phyloP scores from a whole-genome alignment of 2,797 vertebrate species.

The Brachymystax lenok region DNA sequence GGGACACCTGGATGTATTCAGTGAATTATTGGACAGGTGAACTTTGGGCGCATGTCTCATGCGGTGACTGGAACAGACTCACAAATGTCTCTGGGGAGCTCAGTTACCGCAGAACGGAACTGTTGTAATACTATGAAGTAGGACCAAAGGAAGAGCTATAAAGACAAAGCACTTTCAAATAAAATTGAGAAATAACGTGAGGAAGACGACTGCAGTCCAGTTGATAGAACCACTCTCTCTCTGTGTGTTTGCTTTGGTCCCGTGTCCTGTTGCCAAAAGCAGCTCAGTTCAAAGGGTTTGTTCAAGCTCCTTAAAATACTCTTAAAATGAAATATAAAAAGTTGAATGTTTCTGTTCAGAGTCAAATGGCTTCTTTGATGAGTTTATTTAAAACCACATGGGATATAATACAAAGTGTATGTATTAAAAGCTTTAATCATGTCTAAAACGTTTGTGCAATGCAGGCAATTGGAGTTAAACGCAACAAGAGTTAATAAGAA shows the following conservation, averaged over 20 bases:
- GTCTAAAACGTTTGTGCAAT: conserved; percentile 31
- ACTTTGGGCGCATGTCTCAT: conserved; percentile 18
- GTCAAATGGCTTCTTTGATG: conserved; percentile 43
- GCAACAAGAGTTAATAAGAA: not conserved
- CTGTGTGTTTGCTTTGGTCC: conserved; percentile 32
- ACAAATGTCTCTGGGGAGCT: conserved; percentile 22
- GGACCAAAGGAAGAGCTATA: conserved; percentile 30
- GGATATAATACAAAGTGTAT: conserved; percentile 27
- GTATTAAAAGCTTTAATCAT: conserved; percentile 40
- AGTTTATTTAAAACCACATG: conserved; percentile 30
- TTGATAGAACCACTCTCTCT: not conserved
- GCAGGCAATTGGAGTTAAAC: conserved; percentile 6
- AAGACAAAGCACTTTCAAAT: conserved; percentile 41
- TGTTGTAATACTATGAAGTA: not conserved
- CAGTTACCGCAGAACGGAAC: conserved; percentile 37
- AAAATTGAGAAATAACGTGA: not conserved
- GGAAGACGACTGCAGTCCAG: conserved; percentile 6
- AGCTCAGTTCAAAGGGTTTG: conserved; percentile 47
- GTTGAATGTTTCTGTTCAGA: conserved; percentile 32
- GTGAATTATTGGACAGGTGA: conserved; percentile 47
- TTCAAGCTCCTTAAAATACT: conserved; percentile 25
- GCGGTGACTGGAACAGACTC: conserved; percentile 37
- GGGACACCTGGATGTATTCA: conserved; percentile 55
- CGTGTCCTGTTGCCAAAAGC: conserved; percentile 52
- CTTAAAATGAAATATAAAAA: conserved; percentile 46